A percentile compares a stretch with the other conserved stretches of the same genome.
Conservation (phyloP, 2,797 vertebrate species). For the Chelidonichthys spinosus region DNA sequence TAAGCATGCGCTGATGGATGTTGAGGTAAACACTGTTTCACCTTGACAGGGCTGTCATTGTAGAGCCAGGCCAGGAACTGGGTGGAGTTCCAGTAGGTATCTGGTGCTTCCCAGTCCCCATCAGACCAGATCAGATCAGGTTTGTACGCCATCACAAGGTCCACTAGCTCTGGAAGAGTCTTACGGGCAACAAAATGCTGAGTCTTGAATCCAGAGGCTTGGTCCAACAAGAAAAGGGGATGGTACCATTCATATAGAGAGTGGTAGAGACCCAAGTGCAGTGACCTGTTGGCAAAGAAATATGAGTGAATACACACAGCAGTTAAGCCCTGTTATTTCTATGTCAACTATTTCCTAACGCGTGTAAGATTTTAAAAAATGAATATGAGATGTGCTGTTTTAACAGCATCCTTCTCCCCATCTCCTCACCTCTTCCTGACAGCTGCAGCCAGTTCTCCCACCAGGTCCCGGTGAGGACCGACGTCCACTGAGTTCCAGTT, state of each 20-base stretch:
- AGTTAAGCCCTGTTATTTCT: neutral
- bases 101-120: slow-evolving; percentile 88
- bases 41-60: slow-evolving; percentile 94
- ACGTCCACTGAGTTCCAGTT: slow-evolving; percentile 92
- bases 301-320: neutral
- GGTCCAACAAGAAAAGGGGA: slow-evolving; percentile 87
- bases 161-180: slow-evolving; percentile 87
- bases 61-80: slow-evolving; percentile 94
- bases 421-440: slow-evolving; percentile 82
- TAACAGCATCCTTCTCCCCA: neutral
- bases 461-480: slow-evolving; percentile 89
- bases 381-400: neutral
- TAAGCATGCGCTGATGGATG: neutral
- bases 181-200: slow-evolving; percentile 86
- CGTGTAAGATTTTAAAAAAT: neutral
- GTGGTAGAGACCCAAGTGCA: slow-evolving; percentile 88
- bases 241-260: slow-evolving; percentile 90
- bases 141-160: slow-evolving; percentile 87
- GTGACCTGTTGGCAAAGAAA: slow-evolving; percentile 73
- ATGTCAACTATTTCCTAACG: neutral
- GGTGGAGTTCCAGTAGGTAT: slow-evolving; percentile 93
- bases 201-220: slow-evolving; percentile 83
- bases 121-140: slow-evolving; percentile 94
- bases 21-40: slow-evolving; percentile 65
- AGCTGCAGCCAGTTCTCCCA: slow-evolving; percentile 87